Evolutionary conservation across 2,888 invertebrate species (phyloP).

Genomic region (Calephelis perditalis): DNA sequence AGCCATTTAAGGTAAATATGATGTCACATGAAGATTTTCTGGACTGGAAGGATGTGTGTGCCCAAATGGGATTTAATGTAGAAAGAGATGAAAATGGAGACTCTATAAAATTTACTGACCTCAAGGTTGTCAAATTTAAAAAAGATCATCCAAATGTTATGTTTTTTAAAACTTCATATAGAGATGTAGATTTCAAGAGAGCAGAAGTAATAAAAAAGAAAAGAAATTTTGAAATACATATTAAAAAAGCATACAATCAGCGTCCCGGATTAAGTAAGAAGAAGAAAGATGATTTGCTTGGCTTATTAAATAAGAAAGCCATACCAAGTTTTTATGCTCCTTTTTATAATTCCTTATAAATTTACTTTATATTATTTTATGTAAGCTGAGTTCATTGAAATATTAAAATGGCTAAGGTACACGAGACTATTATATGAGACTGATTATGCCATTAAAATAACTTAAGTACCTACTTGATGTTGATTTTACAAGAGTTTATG

Average conservation of each 20-base stretch:
- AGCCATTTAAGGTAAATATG: too few relatives aligned
- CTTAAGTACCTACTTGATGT: too few relatives aligned
- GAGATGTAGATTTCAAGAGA: not conserved
- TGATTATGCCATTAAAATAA: too few relatives aligned
- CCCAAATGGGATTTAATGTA: too few relatives aligned
- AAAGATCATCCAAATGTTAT: slow-evolving; percentile 7
- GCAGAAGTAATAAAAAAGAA: slow-evolving; percentile 12
- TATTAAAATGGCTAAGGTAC: too few relatives aligned
- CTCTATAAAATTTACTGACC: slow-evolving; percentile 11
- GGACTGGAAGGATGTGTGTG: too few relatives aligned
- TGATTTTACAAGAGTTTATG: too few relatives aligned
- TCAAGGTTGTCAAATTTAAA: slow-evolving; percentile 11
- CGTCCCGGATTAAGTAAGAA: slow-evolving; percentile 11
- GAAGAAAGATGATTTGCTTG: slow-evolving; percentile 15
- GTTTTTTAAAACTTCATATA: slow-evolving; percentile 13
- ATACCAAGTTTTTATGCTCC: slow-evolving; percentile 15
- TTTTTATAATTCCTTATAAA: slow-evolving; percentile 4
- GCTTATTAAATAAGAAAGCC: slow-evolving; percentile 12
- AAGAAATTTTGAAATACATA: slow-evolving; percentile 2
- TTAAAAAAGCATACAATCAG: not conserved
- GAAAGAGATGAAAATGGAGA: not conserved
- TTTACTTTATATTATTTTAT: too few relatives aligned
- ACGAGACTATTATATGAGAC: too few relatives aligned
- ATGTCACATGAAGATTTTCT: too few relatives aligned
- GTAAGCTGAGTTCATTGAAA: too few relatives aligned